Evolutionary conservation across 2,797 vertebrate species (phyloP).

Genomic region (Bovichtus diacanthus): DNA sequence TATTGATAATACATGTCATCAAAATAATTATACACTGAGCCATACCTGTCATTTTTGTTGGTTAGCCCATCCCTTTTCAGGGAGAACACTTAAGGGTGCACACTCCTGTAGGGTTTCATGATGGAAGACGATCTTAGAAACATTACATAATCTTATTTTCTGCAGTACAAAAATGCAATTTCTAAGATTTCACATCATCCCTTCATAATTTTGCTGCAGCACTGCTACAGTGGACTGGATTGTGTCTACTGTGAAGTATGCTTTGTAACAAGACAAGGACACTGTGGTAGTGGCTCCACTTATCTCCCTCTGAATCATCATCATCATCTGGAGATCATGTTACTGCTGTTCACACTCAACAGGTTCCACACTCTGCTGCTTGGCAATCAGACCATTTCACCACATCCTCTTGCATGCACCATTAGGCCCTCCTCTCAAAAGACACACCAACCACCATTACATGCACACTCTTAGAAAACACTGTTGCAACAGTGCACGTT

Average conservation of each 20-base stretch:
- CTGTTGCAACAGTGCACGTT: conserved; percentile 24
- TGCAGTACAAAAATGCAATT: background rate
- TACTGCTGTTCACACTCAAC: conserved; percentile 49
- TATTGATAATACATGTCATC: conserved; percentile 45
- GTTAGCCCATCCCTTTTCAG: conserved; percentile 48
- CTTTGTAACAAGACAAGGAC: conserved; percentile 21
- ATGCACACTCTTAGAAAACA: conserved; percentile 16
- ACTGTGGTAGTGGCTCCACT: conserved; percentile 25
- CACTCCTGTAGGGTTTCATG: background rate
- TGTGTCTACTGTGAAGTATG: conserved; percentile 2
- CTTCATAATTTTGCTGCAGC: conserved; percentile 1
- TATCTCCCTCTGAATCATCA: conserved; percentile 39
- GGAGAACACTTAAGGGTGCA: conserved; percentile 2
- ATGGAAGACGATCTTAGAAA: conserved; percentile 2
- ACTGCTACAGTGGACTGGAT: conserved; percentile 4
- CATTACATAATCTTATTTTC: background rate
- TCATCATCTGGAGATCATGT: conserved; percentile 49
- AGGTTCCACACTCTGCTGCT: conserved; percentile 41
- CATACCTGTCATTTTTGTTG: conserved; percentile 44
- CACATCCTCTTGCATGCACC: conserved; percentile 71
- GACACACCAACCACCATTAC: conserved; percentile 9
- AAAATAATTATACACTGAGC: conserved; percentile 32
- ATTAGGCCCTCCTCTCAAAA: conserved; percentile 31
- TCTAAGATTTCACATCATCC: background rate
- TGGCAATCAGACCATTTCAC: conserved; percentile 56